Percentiles rank a stretch among this genome's conserved stretches.
phyloP scores from a whole-genome alignment of 1,140 invertebrate genomes.

The Gyrodactylus bullatarudis region DNA sequence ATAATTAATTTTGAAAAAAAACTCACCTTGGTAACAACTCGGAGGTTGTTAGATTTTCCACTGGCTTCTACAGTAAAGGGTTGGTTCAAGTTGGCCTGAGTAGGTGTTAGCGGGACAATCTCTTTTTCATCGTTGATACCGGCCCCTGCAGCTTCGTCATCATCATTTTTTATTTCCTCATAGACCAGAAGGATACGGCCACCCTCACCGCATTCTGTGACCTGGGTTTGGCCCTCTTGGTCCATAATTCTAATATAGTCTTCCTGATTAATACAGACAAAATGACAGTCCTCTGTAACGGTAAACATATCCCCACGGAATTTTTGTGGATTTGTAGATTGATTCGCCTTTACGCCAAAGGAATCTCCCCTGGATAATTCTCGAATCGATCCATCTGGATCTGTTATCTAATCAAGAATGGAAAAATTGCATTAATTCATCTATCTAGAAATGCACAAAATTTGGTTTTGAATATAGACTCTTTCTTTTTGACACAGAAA shows the following conservation, averaged over 20 bases:
- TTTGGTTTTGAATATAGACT: too few species aligned
- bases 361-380: background rate
- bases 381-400: background rate
- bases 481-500: too few species aligned
- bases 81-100: background rate
- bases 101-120: too few species aligned
- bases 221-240: background rate
- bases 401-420: background rate
- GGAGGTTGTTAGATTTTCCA: background rate
- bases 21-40: background rate
- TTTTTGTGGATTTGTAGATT: conserved; percentile 1
- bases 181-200: background rate
- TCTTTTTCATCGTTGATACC: too few species aligned
- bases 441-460: too few species aligned
- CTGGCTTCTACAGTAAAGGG: background rate
- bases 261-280: conserved; percentile 9
- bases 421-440: background rate
- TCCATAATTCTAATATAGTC: conserved; percentile 8
- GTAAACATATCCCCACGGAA: conserved; percentile 8
- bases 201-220: background rate
- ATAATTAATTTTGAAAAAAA: too few species aligned
- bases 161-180: background rate
- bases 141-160: too few species aligned
- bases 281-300: conserved; percentile 8
- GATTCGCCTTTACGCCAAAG: conserved; percentile 7